Evolutionary conservation across 2,888 invertebrate species (phyloP), one percentile per base, ranked within the genome.

Genomic region (Phyto melanocephala): DNA sequence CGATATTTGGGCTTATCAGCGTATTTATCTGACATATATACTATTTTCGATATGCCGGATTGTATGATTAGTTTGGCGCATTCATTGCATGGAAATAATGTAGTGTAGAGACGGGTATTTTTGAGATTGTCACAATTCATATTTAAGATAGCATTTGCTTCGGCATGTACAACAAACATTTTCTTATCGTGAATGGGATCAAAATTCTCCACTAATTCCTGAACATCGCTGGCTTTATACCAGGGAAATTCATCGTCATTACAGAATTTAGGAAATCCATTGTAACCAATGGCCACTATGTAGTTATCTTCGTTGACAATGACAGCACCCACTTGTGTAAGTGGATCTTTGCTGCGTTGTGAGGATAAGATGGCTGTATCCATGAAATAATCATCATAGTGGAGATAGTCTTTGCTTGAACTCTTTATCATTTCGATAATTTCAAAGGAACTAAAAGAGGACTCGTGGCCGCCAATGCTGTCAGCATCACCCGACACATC

Each of bases 61-160:
- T 99, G 99, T 86, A 99, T 97, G 37, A 99, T 97, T 37, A 98
- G 92, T 91, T 99, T 99, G 0, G 99, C 97, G 92, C 99, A 99
- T 91, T 99, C 98, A 89, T 99, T 98, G 90, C 99, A 99, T 0
- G 99, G 99, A 90, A 99, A 99, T 17, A 98, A 91, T 0, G 95
- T 95, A 0, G 98, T 96, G 89, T 97, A 99, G 0, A 99, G 94
- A 0, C 93, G 94, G 88, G 97, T 97, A 84, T 94, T 93, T 85
- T 94, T 94, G 0, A 98, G 92, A 91, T 95, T 94, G 0, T 94
- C 92, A 0, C 94, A 93, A 89, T 97, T 98, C 90, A 95, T 97
- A 90, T 99, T 99, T 15, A 99, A 88, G 84, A 99, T 96, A 0
- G 99, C 99, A 92, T 99, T 99, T 92, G 98, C 94, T 92, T 99